Conservation (phyloP, 2,888 invertebrate species). For the Ctenicera cuprea region DNA sequence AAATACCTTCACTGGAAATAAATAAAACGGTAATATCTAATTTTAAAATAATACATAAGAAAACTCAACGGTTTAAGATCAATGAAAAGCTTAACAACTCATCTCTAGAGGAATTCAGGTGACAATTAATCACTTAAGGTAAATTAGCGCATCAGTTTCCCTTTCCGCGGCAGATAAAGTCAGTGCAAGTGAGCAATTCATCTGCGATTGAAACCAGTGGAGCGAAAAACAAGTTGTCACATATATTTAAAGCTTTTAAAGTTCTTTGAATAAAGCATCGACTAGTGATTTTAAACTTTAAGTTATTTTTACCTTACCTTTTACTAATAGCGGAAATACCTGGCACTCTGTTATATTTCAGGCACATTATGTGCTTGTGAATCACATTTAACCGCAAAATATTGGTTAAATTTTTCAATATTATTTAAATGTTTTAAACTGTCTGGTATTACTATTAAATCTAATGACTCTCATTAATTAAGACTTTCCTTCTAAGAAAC, state of each 20-base stretch:
- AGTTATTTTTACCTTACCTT: neutral
- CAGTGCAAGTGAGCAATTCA: slow-evolving; percentile 61
- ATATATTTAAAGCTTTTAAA: slow-evolving; percentile 56
- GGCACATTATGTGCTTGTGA: slow-evolving; percentile 18
- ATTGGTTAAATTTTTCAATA: slow-evolving; percentile 35
- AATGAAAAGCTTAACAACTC: slow-evolving; percentile 48
- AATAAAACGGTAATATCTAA: too few species aligned
- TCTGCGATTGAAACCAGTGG: slow-evolving; percentile 58
- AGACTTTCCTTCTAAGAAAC: slow-evolving; percentile 46
- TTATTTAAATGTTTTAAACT: slow-evolving; percentile 50
- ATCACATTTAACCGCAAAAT: slow-evolving; percentile 45
- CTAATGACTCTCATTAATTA: slow-evolving; percentile 57
- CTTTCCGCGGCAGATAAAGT: slow-evolving; percentile 54
- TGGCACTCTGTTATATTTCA: slow-evolving; percentile 27
- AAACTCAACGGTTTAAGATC: neutral
- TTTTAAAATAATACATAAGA: neutral
- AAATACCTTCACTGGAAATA: too few species aligned
- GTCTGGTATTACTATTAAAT: slow-evolving; percentile 54
- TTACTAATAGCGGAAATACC: slow-evolving; percentile 42
- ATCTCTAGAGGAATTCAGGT: slow-evolving; percentile 58
- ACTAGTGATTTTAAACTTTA: neutral
- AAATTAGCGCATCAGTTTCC: slow-evolving; percentile 61
- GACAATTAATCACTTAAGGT: slow-evolving; percentile 63
- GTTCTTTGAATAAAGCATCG: neutral
- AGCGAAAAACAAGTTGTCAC: slow-evolving; percentile 63